Evolutionary conservation across 2,888 invertebrate species (phyloP), one percentile per base, ranked within the genome.

Genomic region (Schrankia costaestrigalis): DNA sequence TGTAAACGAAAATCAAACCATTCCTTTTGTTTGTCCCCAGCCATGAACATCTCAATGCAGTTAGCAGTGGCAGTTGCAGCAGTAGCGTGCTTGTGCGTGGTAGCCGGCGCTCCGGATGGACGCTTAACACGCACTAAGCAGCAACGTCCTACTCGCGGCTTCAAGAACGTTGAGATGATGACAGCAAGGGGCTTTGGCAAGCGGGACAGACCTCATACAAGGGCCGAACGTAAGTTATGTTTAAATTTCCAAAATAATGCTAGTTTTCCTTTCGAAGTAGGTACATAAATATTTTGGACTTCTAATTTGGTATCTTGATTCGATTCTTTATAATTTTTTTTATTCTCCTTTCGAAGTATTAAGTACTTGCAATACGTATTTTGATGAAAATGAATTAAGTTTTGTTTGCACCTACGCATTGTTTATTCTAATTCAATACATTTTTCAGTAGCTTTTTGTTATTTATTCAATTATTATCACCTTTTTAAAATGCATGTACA

Each of bases 181-280:
- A 91, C 91, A 0, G 91, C 91, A 0, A 73, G 92, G 48, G 91
- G 91, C 29, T 92, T 91, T 62, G 92, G 92, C 30, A 92, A 92
- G 74, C 81, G 92, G 12, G 89, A 89, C 42, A 64, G 81, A 12
- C 78, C 79, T 24, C 70, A 78, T 40, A 65, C 75, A 10, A 70
- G 81, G 55, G 64, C 81, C 42, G 85, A 87, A 56, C 78, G 88
- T 86, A 40, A 77, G 87, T 78, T n/a, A 1, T 3, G n/a, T 12
- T 21, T 8, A 18, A 18, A 18, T 18, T 18, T 2, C 17, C 18
- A 2, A 2, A 18, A n/a, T n/a, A n/a, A n/a, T n/a, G n/a, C n/a
- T n/a, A n/a, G n/a, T n/a, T n/a, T n/a, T n/a, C n/a, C n/a, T n/a
- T n/a, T n/a, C n/a, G n/a, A n/a, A n/a, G n/a, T n/a, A n/a, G n/a